Evolutionary conservation across 2,797 vertebrate genomes (phyloP).

Genomic region (Artibeus jamaicensis): DNA sequence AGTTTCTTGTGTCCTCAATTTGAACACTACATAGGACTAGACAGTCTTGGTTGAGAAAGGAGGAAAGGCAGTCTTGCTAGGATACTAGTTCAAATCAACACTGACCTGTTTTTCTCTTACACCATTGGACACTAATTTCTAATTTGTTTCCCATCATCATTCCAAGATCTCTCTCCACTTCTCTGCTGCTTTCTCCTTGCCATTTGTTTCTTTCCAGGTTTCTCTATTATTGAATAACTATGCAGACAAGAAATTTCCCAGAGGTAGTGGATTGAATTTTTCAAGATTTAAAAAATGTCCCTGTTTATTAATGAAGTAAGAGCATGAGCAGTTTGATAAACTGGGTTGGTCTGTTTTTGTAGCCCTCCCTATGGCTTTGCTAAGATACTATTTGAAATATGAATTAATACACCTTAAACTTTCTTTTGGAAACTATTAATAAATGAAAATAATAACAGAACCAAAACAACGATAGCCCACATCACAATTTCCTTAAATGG

Average conservation of each 20-base stretch:
- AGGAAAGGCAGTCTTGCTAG: background rate
- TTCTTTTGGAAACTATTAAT: constrained; percentile 25
- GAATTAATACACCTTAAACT: constrained; percentile 15
- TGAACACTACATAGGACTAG: background rate
- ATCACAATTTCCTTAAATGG: background rate
- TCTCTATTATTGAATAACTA: constrained; percentile 19
- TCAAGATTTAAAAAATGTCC: constrained; percentile 11
- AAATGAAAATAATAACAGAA: constrained; percentile 15
- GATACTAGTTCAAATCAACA: background rate
- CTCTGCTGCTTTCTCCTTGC: background rate
- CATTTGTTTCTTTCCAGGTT: constrained; percentile 6
- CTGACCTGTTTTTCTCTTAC: background rate
- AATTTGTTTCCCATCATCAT: background rate
- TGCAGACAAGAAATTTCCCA: background rate
- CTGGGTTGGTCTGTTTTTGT: constrained; percentile 14
- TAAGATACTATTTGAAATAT: constrained; percentile 49
- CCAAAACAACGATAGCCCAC: background rate
- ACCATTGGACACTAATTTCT: background rate
- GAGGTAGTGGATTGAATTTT: background rate
- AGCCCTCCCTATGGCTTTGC: background rate
- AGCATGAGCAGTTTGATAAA: background rate
- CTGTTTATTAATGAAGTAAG: background rate
- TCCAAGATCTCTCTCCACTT: background rate
- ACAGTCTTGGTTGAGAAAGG: background rate
- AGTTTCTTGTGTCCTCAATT: background rate